Base-by-base conservation (phyloP, 2,113 vertebrate genomes). In the Benthochromis sp. region DNA sequence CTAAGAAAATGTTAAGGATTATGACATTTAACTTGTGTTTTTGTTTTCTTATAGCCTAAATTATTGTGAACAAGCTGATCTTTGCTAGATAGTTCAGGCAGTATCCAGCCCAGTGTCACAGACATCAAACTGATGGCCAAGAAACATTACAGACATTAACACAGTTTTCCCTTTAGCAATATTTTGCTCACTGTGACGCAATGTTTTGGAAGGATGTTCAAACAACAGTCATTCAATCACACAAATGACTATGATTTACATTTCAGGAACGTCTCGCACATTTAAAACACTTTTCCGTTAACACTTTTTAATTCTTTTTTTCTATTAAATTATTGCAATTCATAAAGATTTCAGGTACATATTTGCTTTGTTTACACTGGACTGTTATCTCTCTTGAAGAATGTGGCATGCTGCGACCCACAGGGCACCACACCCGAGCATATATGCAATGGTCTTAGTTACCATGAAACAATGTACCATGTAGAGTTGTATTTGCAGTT, bases 311-410 rank as follows among this genome's bases (percentile, higher is more conserved):
- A 38, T 69, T 69, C 2, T 36, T 19, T 12, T 61, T 36, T 36
- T 63, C 17, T 36, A 36, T 63, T 36, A 19, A 21, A 21, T 69
- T 2, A 9, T 14, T 24, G 0, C 0, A 16, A 4, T 71, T 24
- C 36, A 43, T 71, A 43, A 43, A 43, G n/a, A 14, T 71, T 71
- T 71, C 38, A 71, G 38, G 5, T 71, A 21, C n/a, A 3, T 24
- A 24, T 71, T 43, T 4, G n/a, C 36, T 14, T 38, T 24, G n/a
- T 71, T 71, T 14, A 43, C 19, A 71, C 36, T 71, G n/a, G 12
- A 6, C 19, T n/a, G 34, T 45, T 45, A 45, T 24, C 69, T 73
- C 5, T 45, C 38, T 27, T 10, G 69, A 45, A 73, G 1, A 40
- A 13, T 43, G 0, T 71, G 0, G 36, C 36, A 71, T 43, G 38